Evolutionary conservation across 2,797 vertebrate genomes (phyloP).

Genomic region (Cryptoprocta ferox): DNA sequence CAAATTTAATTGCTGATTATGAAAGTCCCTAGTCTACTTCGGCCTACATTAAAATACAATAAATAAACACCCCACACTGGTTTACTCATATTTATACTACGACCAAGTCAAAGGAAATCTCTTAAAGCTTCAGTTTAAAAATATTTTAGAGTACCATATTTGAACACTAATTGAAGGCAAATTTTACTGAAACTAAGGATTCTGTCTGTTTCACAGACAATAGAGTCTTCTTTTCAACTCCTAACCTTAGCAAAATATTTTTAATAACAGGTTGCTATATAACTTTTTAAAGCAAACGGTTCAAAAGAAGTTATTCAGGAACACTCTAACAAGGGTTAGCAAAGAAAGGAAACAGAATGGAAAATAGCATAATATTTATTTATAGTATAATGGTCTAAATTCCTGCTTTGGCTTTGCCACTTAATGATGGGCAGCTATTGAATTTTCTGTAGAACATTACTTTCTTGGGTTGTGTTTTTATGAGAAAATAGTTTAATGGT

Average conservation of each 20-base stretch:
- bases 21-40: neutral
- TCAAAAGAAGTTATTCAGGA: neutral
- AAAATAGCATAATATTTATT: neutral
- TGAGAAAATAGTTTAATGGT: neutral
- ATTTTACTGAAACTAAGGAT: neutral
- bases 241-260: neutral
- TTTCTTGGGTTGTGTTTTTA: neutral
- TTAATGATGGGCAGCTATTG: neutral
- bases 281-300: neutral
- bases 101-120: neutral
- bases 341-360: neutral
- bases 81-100: neutral
- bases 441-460: neutral
- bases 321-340: neutral
- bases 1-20: neutral
- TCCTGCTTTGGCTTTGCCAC: neutral
- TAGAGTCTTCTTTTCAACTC: neutral
- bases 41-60: neutral
- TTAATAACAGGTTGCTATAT: neutral
- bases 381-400: neutral
- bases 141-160: neutral
- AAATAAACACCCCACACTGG: neutral
- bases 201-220: neutral
- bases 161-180: neutral
- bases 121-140: slow-evolving; percentile 14